Base-by-base conservation (phyloP, 2,888 invertebrate genomes). In the Bursaphelenchus okinawaensis region DNA sequence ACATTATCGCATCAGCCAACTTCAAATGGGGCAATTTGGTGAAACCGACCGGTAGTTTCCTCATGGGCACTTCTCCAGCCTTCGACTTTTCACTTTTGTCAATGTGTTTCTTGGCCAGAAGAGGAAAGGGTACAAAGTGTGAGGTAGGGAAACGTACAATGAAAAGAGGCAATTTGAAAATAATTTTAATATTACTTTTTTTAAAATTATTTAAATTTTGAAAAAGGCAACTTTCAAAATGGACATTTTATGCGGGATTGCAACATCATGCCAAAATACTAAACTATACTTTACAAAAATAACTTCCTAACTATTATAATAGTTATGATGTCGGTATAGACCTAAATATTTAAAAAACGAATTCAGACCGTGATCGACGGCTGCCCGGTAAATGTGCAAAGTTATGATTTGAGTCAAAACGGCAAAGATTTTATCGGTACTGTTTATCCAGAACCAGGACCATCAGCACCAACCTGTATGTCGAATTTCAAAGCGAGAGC, bases 11-110 rank as follows among this genome's bases (percentile, higher is more conserved):
- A 0, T 72, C 70, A 26, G 72, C 75, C 0, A 70, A 72, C 16
- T 79, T 79, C 65, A 65, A 57, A 0, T 80, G 79, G 79, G 56
- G 70, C 28, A 68, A 71, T 7, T 56, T 60, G 7, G 54, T 60
- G 50, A 82, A 82, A 58, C 62, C 69, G 6, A 68, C 70, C 26
- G 77, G 77, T 3, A 73, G 74, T 2, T 68, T 71, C 50, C 26
- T 71, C 19, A 52, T 68, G 24, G 57, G 57, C 12, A 54, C 78
- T 6, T 91, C 91, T 56, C 93, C 93, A 0, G 93, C 93, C 84
- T 85, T 92, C 69, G 93, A 93, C 83, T 87, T 93, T 84, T 90
- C 92, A 0, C 83, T 93, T 1, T 92, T 91, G 82, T 90, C 92
- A 0, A 87, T 91, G 1, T 93, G 93, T 81, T 91, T 90, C 82